Evolutionary conservation across 2,797 vertebrate genomes (phyloP).

Genomic region (Acanthurus lineatus): DNA sequence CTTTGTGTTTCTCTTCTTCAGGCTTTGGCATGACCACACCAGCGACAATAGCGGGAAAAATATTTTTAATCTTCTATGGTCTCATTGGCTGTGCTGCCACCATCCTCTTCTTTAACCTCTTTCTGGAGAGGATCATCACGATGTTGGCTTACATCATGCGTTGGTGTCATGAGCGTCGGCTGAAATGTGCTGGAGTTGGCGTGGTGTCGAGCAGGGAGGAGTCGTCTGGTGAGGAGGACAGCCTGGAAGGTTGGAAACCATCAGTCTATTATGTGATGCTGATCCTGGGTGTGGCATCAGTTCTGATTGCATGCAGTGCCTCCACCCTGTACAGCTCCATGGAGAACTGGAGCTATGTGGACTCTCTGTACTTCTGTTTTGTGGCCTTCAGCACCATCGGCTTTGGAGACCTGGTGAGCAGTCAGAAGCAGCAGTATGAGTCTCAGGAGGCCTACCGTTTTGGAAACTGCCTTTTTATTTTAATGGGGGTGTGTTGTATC

Average conservation of each 20-base stretch:
- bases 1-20: conserved; percentile 48
- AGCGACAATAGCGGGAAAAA: conserved; percentile 84
- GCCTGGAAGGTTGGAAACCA: conserved; percentile 88
- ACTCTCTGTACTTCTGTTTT: conserved; percentile 89
- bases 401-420: conserved; percentile 89
- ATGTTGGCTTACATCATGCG: conserved; percentile 89
- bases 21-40: conserved; percentile 91
- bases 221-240: conserved; percentile 79
- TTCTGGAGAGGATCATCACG: conserved; percentile 89
- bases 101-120: conserved; percentile 90
- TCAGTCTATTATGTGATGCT: conserved; percentile 89
- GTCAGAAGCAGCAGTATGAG: conserved; percentile 83
- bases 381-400: conserved; percentile 90
- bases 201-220: conserved; percentile 68
- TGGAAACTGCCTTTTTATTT: conserved; percentile 87
- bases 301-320: conserved; percentile 87
- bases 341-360: conserved; percentile 89
- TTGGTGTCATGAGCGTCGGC: conserved; percentile 86
- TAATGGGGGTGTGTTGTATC: conserved; percentile 89
- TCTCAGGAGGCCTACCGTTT: conserved; percentile 85
- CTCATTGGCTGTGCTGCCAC: conserved; percentile 88
- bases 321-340: conserved; percentile 86
- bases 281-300: conserved; percentile 85
- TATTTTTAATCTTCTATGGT: conserved; percentile 89
- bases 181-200: conserved; percentile 75